Percentiles rank a stretch among this genome's conserved stretches.
phyloP scores from a whole-genome alignment of 2,113 vertebrate genomes.

The Setophaga kirtlandii region DNA sequence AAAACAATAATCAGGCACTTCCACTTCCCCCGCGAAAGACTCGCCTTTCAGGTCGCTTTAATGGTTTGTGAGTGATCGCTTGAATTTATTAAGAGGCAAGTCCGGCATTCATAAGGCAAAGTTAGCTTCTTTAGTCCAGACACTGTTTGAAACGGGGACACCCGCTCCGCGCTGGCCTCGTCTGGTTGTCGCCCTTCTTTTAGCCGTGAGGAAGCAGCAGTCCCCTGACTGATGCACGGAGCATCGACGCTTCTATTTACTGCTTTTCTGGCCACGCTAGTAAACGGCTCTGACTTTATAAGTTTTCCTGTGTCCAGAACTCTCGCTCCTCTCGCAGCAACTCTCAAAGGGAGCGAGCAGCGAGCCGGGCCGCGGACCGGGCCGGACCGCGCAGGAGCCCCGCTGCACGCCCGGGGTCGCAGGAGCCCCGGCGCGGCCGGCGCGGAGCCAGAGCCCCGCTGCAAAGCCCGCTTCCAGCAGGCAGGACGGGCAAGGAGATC shows the following conservation, averaged over 20 bases:
- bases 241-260: conserved; percentile 47
- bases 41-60: conserved; percentile 59
- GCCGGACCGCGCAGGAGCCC: background rate
- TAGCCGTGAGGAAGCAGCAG: conserved; percentile 33
- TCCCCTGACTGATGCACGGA: background rate
- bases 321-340: background rate
- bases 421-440: background rate
- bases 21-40: background rate
- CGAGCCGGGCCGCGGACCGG: background rate
- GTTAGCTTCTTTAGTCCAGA: conserved; percentile 58
- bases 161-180: conserved; percentile 33
- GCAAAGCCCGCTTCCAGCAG: background rate
- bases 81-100: conserved; percentile 64
- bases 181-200: background rate
- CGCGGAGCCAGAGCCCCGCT: background rate
- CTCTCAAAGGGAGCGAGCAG: background rate
- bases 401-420: background rate
- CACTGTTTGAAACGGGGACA: conserved; percentile 40
- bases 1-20: background rate
- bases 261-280: background rate
- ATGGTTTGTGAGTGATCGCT: conserved; percentile 65
- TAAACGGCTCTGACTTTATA: background rate
- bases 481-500: background rate
- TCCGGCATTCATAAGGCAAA: conserved; percentile 29
- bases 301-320: background rate